Conservation (phyloP, 2,888 invertebrate species). For the Seladonia tumulorum region DNA sequence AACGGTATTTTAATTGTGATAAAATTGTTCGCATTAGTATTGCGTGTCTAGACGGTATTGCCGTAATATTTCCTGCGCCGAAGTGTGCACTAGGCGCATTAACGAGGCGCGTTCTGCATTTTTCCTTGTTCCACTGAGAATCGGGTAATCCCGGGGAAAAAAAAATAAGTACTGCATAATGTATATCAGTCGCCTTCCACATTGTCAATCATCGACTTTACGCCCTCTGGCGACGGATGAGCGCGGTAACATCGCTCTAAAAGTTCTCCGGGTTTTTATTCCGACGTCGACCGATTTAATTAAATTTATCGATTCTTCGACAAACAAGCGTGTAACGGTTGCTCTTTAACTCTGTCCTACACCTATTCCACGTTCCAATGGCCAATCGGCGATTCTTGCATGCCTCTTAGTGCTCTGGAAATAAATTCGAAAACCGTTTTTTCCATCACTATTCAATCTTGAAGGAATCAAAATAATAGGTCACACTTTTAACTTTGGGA, state of each 20-base stretch:
- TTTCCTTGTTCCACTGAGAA: background rate
- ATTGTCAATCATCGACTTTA: background rate
- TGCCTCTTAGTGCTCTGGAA: background rate
- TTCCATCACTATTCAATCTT: background rate
- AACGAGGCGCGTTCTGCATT: background rate
- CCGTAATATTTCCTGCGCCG: background rate
- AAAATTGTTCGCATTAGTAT: background rate
- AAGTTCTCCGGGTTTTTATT: background rate
- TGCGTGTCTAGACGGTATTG: background rate
- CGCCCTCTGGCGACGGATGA: background rate
- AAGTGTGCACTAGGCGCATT: background rate
- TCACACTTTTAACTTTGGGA: too few species aligned
- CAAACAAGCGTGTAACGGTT: background rate
- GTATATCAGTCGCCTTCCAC: background rate
- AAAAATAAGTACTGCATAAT: background rate
- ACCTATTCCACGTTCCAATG: background rate
- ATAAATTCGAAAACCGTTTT: background rate
- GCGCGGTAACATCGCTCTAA: background rate
- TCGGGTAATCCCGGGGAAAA: background rate
- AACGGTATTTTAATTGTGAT: background rate
- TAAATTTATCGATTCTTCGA: constrained; percentile 4
- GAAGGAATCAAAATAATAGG: too few species aligned
- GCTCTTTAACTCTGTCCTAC: background rate
- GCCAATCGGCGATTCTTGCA: background rate
- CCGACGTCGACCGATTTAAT: background rate